A percentile compares a stretch with the other conserved stretches of the same genome.
phyloP scores from a whole-genome alignment of 2,113 vertebrate species.

The Sander vitreus region DNA sequence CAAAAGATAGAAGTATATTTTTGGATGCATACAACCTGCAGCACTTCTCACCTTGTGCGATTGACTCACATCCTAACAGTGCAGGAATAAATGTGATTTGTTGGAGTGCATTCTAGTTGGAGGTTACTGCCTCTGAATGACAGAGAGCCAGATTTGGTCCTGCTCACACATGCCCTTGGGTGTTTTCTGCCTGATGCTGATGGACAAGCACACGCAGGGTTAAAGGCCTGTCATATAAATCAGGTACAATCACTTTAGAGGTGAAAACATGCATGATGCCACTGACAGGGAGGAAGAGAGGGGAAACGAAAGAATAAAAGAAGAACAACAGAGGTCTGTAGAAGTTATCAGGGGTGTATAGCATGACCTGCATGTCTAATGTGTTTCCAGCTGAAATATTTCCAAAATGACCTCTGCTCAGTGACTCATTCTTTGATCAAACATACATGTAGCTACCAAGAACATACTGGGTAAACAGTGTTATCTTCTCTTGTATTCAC shows the following conservation, averaged over 20 bases:
- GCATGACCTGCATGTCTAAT: conserved; percentile 48
- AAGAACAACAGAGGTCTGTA: conserved; percentile 32
- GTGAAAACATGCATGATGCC: conserved; percentile 81
- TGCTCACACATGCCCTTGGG: conserved; percentile 79
- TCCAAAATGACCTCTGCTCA: conserved; percentile 56
- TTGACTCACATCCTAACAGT: conserved; percentile 53
- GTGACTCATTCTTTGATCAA: conserved; percentile 60
- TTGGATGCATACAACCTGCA: conserved; percentile 20
- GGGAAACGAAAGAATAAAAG: conserved; percentile 35
- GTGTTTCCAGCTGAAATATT: conserved; percentile 60
- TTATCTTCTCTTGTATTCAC: conserved; percentile 31
- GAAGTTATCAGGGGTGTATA: conserved; percentile 46
- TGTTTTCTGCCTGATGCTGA: conserved; percentile 79
- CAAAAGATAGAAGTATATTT: conserved; percentile 28
- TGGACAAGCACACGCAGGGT: conserved; percentile 81
- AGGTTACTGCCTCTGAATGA: conserved; percentile 76
- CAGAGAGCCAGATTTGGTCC: conserved; percentile 78
- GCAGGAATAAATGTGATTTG: conserved; percentile 78
- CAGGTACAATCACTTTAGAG: conserved; percentile 80
- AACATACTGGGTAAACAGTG: conserved; percentile 35
- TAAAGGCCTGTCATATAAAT: conserved; percentile 85
- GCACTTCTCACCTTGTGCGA: conserved; percentile 57
- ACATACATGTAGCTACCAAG: conserved; percentile 45
- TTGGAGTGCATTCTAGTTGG: conserved; percentile 69
- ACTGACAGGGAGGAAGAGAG: conserved; percentile 60